Evolutionary conservation across 2,888 invertebrate genomes (phyloP), one percentile per base, ranked within the genome.

Genomic region (Orchestes rusci): DNA sequence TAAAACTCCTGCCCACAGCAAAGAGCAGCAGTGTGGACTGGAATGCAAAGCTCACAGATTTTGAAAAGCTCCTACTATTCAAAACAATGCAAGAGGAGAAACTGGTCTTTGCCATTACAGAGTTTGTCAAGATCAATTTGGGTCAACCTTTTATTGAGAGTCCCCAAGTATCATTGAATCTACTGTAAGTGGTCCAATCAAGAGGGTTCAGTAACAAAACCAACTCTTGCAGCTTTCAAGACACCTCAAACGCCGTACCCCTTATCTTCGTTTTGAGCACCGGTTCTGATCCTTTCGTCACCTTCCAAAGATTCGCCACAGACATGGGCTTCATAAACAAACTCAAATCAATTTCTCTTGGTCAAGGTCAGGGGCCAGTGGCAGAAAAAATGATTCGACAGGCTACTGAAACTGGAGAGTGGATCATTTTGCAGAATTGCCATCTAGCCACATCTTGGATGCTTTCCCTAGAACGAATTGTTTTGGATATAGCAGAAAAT

Each of bases 401-500:
- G 39, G 92, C 86, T 1, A 73, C 78, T 54, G 70, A 72, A 1
- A 73, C 76, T 40, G 94, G 94, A 1, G 79, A 85, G 52, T 95
- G 95, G 95, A 79, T 95, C 4, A 87, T 92, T 64, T 70, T 92
- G 53, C 91, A 91, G 76, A 94, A 94, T 65, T 93, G 92, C 58
- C 94, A 95, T 64, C 72, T 95, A 59, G 93, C 93, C 3, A 86
- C 89, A 1, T 91, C 91, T 0, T 95, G 94, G 93, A 91, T 95
- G 91, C 71, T 82, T 15, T 71, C 74, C 2, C 73, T 95, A 69
- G 93, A 94, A 66, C 70, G 79, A 49, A 76, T 89, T 19, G 83
- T 92, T 16, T 76, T 84, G 34, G 75, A 78, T 52, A 75, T 93
- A 37, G 72, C 76, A 0, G 75, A 82, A 50, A 82, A 84, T 18